A percentile compares a stretch with the other conserved stretches of the same genome.
phyloP scores from a whole-genome alignment of 2,113 vertebrate species.

The Sapayoa aenigma region DNA sequence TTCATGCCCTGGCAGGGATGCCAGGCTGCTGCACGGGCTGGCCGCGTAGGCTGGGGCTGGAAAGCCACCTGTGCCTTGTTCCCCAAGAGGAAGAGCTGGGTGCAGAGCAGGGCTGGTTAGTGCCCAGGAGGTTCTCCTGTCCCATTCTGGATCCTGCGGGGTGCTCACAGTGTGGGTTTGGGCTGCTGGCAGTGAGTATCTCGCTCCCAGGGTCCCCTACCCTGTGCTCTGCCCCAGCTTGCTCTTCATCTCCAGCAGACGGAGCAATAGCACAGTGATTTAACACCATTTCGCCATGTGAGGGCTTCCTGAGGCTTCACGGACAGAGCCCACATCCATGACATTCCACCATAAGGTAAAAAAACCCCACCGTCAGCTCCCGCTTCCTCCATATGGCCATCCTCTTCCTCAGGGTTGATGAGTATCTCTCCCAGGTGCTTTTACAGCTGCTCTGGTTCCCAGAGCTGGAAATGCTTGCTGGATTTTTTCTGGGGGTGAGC shows the following conservation, averaged over 20 bases:
- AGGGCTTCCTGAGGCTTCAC: not conserved
- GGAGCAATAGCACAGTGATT: not conserved
- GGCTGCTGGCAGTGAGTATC: not conserved
- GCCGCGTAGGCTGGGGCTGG: not conserved
- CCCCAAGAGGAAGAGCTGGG: not conserved
- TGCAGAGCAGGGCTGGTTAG: not conserved
- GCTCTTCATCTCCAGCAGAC: not conserved
- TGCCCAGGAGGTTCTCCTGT: fast-evolving
- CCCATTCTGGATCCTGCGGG: not conserved
- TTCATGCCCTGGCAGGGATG: not conserved
- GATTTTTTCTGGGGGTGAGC: not conserved
- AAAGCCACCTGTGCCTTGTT: not conserved
- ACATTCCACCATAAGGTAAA: not conserved
- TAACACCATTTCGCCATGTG: not conserved
- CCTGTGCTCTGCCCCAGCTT: not conserved
- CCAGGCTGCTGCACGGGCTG: not conserved
- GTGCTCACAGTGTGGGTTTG: not conserved
- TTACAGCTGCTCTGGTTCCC: not conserved
- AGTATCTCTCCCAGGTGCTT: not conserved
- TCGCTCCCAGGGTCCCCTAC: not conserved
- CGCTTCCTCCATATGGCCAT: not conserved
- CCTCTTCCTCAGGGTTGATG: not conserved
- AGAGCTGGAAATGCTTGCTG: not conserved
- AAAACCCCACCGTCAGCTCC: not conserved
- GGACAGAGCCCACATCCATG: fast-evolving